Base-by-base conservation (phyloP, 37 sponge, comb jelly and placozoan species). In the Spongilla lacustris region DNA sequence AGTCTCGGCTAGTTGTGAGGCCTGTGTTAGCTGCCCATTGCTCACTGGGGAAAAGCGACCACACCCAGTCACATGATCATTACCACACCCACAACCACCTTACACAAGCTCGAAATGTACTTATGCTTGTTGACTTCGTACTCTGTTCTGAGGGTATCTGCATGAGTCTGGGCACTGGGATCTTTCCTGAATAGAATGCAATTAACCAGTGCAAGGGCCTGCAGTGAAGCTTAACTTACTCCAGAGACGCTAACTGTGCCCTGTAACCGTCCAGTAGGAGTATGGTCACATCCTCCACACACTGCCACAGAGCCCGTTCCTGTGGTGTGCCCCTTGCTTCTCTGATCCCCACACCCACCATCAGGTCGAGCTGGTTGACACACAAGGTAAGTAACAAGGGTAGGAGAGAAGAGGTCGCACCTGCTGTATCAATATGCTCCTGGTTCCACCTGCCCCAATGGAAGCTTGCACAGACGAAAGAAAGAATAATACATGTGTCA, bases 1-100 rank as follows among this genome's bases (percentile, higher is more conserved):
- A 36, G 79, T 89, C 88, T 95, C 96, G 32, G 88, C 96, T 35
- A 95, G 78, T 24, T 85, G 85, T 31, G 78, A 24, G 27, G 91
- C 94, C 46, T 73, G 41, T 19, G 73, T 66, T 10, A 75, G 38
- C 80, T 95, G 93, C 27, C 78, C 82, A 80, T 84, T 48, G 19
- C 70, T 78, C 69, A 90, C 92, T 90, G 68, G 12, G 38, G 34
- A 70, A 71, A 35, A 67, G 19, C 19, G 34, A 31, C 30, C 23
- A 76, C 28, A 68, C 25, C 14, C 32, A 50, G 2, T 79, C 11
- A 69, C 17, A 26, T 27, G 38, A 46, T 22, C 48, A 21, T n/a
- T 5, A 79, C 25, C 66, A 79, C 33, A 50, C 33, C 29, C 36
- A 76, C 33, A 8, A 83, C 8, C 5, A 69, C 3, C 89, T 84